Base-by-base conservation (phyloP, 2,113 vertebrate genomes). In the Xiphias gladius region DNA sequence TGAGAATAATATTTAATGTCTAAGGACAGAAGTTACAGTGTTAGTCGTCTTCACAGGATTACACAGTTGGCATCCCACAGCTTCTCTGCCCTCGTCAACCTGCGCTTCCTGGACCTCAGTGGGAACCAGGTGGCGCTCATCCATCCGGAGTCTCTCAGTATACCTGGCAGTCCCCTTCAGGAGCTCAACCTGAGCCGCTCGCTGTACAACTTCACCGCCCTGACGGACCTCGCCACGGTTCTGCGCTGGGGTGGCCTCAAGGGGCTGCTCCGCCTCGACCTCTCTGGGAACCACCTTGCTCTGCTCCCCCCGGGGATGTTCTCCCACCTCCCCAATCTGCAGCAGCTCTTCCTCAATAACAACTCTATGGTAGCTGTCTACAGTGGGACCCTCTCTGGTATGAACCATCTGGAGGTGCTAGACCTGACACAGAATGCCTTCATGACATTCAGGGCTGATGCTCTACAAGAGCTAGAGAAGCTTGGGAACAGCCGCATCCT, bases 151-250 rank as follows among this genome's bases (percentile, higher is more conserved):
- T 94, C 96, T 16, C 93, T 96, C 74, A 91, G 57, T 14, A 91
- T 95, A 14, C 90, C 91, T 0, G 93, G 93, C 30, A 93, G 95
- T 61, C 93, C 95, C 16, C 93, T 96, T n/a, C 93, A 91, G 82
- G 94, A 95, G 77, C 94, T 96, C 48, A 95, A 94, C 90, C 93
- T 96, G 39, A 95, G 95, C 86, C 67, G 69, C 13, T 89, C 95
- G 0, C 91, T 96, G 14, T 84, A 93, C 90, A 96, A 96, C 89
- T 88, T 87, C 86, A 94, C 91, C 0, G 82, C 93, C 20, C 79
- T 95, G 70, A 89, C 69, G 0, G 93, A 94, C 81, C 79, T 94
- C 32, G 85, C 79, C n/a, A 92, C 92, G 0, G 92, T 94, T 13
- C 84, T 96, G 9, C 75, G 92, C 39, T 92, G 79, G 92, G 94